Base-by-base conservation (phyloP, 2,888 invertebrate species). In the Drosophila ezoana region DNA sequence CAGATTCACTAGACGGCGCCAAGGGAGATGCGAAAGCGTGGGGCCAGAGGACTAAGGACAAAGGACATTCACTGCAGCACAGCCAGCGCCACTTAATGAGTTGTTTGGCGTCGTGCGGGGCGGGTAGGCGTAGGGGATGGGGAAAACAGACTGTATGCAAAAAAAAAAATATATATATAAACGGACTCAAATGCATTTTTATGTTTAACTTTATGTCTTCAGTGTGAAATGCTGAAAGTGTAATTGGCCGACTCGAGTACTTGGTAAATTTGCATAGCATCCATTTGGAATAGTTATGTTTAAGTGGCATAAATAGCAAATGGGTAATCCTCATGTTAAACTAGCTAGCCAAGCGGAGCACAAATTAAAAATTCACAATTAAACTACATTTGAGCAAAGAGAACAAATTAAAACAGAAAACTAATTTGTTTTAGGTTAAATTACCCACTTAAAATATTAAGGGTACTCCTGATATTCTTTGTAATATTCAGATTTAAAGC, bases 1-100 rank as follows among this genome's bases (percentile, higher is more conserved):
- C 62, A 53, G 65, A 45, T 59, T 57, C 43, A 48, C 73, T 60
- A 80, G 80, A 77, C 79, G 80, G 80, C 77, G 80, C 78, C 77
- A 69, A 67, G 79, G 67, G 65, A 65, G 38, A 49, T 16, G 45
- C 57, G 16, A 16, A 23, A 16, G 41, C 18, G 16, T 13, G 16
- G 2, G 33, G 14, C 48, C 33, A 28, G 16, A 16, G 28, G 35
- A 57, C 33, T 33, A n/a, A 47, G 57, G 53, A 73, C 72, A 54
- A 70, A 64, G 72, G 64, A 73, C 68, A 64, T 64, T 56, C 33
- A 23, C 40, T 33, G 45, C 45, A 37, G 64, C 66, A 60, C 11
- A 16, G 41, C 38, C 20, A 67, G 60, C 48, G 49, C 41, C 57
- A 75, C 76, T 63, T 75, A 72, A 72, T 74, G 75, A 74, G 72